Evolutionary conservation across 37 sponge, comb jelly and placozoan species (phyloP), one percentile per base, ranked within the genome.

Genomic region (Beroe forskalii): DNA sequence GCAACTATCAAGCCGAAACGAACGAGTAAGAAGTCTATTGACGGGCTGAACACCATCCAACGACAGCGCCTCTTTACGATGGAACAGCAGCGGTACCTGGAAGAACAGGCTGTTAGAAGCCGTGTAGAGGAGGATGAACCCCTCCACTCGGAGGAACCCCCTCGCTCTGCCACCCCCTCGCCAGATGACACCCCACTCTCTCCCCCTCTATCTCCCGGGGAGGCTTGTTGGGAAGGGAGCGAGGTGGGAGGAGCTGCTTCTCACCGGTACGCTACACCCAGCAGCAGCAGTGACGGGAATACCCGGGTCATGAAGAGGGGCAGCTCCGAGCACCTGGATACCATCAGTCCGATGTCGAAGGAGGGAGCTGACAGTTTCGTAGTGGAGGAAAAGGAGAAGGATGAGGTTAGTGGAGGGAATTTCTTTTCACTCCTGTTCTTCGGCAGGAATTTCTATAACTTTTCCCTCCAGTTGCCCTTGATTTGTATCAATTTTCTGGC

Each of bases 301-400:
- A 30, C 19, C 19, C 75, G 35, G 39, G 40, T 30, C 9, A 30
- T 30, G 40, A 72, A 72, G 75, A 72, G 75, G 30, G 75, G 75
- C 36, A 72, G 75, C 20, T 72, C 75, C 23, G 75, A 72, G 20
- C 75, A 72, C 30, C 75, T 72, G 40, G 75, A 72, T 39, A 36
- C 40, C 32, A 72, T 37, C 36, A 72, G 75, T 37, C 75, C 75
- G 12, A 36, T 39, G 1, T n/a, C n/a, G n/a, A n/a, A n/a, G n/a
- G n/a, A n/a, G n/a, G n/a, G n/a, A n/a, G n/a, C n/a, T n/a, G n/a
- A n/a, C n/a, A n/a, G n/a, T 55, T 17, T 17, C 9, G 60, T 17
- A 55, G 60, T 9, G 17, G 60, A 55, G 60, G 17, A 17, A 55
- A 55, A 17, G 60, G 17, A 55, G 60, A 55, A 20, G 60, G 17